These are phyloP conservation scores for Tanypteryx hageni DNA, from an alignment of 2,888 invertebrate species.

Conservation along the genomic window DNA sequence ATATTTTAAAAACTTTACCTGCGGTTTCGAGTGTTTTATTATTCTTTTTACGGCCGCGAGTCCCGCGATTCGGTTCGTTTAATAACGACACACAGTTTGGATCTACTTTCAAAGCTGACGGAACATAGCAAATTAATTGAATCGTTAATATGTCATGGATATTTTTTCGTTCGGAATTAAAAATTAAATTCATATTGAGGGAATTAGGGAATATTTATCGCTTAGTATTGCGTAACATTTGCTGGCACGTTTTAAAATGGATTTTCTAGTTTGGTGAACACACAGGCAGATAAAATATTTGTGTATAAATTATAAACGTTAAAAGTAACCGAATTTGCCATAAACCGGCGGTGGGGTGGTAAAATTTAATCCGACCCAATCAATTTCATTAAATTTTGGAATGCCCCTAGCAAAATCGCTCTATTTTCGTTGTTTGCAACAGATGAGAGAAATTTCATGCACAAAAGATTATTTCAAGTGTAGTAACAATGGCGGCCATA, in stretches of 20 bases:
- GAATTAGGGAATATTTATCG: constrained; percentile 22
- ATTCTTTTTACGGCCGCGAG: not conserved
- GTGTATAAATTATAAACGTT: not conserved
- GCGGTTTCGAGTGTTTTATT: not conserved
- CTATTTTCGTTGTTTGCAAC: not conserved
- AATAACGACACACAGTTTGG: not conserved
- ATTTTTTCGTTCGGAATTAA: constrained; percentile 2
- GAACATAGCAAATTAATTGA: not conserved
- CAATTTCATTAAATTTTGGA: not conserved
- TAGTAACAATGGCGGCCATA: no score
- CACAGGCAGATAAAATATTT: not conserved
- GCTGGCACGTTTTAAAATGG: constrained; percentile 18
- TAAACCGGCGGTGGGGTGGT: not conserved
- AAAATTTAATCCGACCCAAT: not conserved
- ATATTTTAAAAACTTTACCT: not conserved
- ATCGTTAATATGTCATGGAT: constrained; percentile 3
- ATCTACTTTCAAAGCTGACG: not conserved
- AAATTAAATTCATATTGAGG: not conserved
- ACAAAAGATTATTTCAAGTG: no score
- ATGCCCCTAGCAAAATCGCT: not conserved
- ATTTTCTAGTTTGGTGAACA: constrained; percentile 24
- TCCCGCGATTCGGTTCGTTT: not conserved
- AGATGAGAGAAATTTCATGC: not conserved
- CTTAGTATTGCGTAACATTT: not conserved
- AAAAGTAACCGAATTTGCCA: not conserved